These are phyloP conservation scores for Bufotes viridis DNA, from an alignment of 2,797 vertebrate genomes.

Conservation along the genomic window DNA sequence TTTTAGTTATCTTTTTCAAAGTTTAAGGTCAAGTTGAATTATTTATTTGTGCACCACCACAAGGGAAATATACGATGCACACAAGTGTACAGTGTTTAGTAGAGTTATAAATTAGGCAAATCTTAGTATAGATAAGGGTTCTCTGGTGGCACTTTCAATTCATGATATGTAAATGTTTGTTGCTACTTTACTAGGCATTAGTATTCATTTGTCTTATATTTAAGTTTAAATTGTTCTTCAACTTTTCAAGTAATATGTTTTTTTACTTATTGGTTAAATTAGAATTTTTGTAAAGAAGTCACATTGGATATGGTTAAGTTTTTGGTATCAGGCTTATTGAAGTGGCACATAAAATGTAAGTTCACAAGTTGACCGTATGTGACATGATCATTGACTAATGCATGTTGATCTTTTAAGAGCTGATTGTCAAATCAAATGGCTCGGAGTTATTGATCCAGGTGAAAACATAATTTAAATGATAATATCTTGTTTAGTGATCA, in stretches of 20 bases:
- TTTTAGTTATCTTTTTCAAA: neutral
- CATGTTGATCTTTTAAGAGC: neutral
- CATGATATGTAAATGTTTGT: conserved; percentile 8
- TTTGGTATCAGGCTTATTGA: neutral
- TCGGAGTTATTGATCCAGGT: neutral
- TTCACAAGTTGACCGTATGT: neutral
- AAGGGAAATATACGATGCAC: conserved; percentile 1
- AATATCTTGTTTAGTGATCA: neutral
- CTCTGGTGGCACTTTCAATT: neutral
- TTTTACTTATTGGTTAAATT: neutral
- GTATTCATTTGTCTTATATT: neutral
- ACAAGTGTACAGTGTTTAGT: neutral
- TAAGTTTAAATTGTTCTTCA: neutral
- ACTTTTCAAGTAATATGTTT: neutral
- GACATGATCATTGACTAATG: neutral
- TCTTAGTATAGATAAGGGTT: conserved; percentile 11
- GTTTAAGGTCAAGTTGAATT: conserved; percentile 25
- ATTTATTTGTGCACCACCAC: neutral
- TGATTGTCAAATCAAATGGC: neutral
- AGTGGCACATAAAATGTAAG: neutral
- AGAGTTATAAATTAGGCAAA: conserved; percentile 13
- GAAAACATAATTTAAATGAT: neutral
- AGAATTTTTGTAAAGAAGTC: neutral
- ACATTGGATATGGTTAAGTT: neutral
- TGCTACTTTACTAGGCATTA: neutral